A percentile compares a stretch with the other conserved stretches of the same genome.
Conservation (phyloP, 92 coral and sea anemone genomes). For the Diadumene lineata region DNA sequence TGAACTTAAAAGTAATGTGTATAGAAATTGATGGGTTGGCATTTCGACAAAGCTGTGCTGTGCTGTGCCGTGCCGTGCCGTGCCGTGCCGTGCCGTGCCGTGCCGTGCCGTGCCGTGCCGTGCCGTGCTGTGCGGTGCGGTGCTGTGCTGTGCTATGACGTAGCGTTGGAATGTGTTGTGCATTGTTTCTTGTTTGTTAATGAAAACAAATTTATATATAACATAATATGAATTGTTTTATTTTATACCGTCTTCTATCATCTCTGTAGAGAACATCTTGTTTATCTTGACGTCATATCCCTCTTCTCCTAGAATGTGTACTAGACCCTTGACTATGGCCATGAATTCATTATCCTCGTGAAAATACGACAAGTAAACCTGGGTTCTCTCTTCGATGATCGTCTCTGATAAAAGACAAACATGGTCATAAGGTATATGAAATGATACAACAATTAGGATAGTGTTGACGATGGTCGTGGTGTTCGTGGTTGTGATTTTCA, state of each 20-base stretch:
- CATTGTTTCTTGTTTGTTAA: too few species aligned
- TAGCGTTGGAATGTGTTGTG: conserved; percentile 12
- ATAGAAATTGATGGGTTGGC: too few species aligned
- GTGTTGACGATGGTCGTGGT: neutral
- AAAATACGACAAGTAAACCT: conserved; percentile 25
- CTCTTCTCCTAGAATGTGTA: neutral
- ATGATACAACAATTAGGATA: neutral
- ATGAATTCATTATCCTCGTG: conserved; percentile 24
- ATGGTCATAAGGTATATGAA: neutral
- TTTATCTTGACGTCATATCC: conserved; percentile 13
- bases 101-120: conserved; percentile 43
- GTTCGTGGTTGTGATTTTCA: neutral
- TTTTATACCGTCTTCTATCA: neutral
- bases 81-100: conserved; percentile 35
- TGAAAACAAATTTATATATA: too few species aligned
- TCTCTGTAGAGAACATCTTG: conserved; percentile 2
- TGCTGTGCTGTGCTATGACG: conserved; percentile 34
- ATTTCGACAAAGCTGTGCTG: conserved; percentile 26
- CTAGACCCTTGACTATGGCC: neutral
- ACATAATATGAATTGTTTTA: conserved; percentile 1
- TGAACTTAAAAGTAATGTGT: too few species aligned
- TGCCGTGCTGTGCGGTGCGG: conserved; percentile 41
- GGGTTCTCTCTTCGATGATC: conserved; percentile 9
- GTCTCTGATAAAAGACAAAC: conserved; percentile 1
- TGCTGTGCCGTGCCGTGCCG: conserved; percentile 32